Base-by-base conservation (phyloP, 2,113 vertebrate species). In the Microcebus jonahi region DNA sequence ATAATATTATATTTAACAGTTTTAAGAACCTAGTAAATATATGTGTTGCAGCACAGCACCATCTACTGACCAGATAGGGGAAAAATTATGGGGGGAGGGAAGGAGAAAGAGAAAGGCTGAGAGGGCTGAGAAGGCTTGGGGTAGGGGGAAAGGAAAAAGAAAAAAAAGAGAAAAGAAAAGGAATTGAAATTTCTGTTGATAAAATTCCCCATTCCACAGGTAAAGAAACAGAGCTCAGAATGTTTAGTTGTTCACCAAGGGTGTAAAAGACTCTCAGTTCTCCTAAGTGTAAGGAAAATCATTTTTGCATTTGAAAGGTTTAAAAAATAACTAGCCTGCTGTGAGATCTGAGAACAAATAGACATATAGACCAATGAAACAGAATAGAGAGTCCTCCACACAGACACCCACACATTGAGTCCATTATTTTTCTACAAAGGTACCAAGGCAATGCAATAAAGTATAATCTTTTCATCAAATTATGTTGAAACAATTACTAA, bases 41-140 rank as follows among this genome's bases (percentile, higher is more conserved):
- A 93, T 98, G 96, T 97, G 68, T 95, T 98, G 95, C 97, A 98
- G 97, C 98, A 91, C 98, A 98, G 98, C 98, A 61, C 98, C 99
- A 99, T 96, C 99, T 99, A 97, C 98, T 98, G 99, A 97, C 55
- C 61, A 27, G 7, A 65, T 1, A 20, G 23, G 20, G 57, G 25
- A 63, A 89, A 96, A 71, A 9, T 71, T 23, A 23, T 42, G 57
- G 17, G 59, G 34, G 18, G 14, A 36, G 17, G 25, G 31, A 75
- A 12, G 15, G 7, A 48, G 4, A 0, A 21, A 42, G 17, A 71
- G 48, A 76, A 17, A 18, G 23, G 18, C 2, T 50, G 21, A 85
- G 20, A 82, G 17, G 11, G 25, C n/a, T 23, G 15, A 84, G 21
- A 80, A 81, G n/a, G 29, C 81, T 87, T 8, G 39, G 9, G 48